phyloP scores from a whole-genome alignment of 2,797 vertebrate species.

The Spatula clypeata region DNA sequence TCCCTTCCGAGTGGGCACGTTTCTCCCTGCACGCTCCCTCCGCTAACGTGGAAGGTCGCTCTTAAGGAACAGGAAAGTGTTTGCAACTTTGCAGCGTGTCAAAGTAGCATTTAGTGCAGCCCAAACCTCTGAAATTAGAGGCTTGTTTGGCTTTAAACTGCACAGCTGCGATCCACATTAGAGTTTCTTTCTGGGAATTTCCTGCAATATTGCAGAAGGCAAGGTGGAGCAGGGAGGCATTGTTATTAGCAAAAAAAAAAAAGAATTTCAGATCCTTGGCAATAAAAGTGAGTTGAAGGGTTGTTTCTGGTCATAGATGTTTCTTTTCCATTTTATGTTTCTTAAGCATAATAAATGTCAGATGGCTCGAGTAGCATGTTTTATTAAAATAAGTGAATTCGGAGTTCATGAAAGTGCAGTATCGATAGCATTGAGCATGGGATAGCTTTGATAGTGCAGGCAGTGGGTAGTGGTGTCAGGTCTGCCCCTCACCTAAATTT shows the following conservation, averaged over 20 bases:
- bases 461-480: background rate
- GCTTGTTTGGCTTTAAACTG: background rate
- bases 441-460: background rate
- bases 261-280: slow-evolving; percentile 39
- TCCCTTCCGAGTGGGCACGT: fast-evolving
- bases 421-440: background rate
- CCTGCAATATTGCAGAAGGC: slow-evolving; percentile 31
- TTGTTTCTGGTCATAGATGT: slow-evolving; percentile 65
- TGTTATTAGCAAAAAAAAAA: slow-evolving; percentile 1
- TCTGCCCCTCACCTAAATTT: fast-evolving
- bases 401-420: background rate
- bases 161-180: slow-evolving; percentile 57
- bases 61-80: background rate
- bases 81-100: background rate
- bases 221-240: background rate
- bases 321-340: slow-evolving; percentile 70
- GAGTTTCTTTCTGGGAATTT: background rate
- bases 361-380: slow-evolving; percentile 47
- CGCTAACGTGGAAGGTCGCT: fast-evolving
- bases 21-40: fast-evolving
- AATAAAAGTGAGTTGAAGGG: slow-evolving; percentile 48
- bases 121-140: background rate
- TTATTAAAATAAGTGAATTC: slow-evolving; percentile 57
- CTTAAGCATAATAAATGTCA: slow-evolving; percentile 68
- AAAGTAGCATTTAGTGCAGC: background rate